Percentiles rank a stretch among this genome's conserved stretches.
phyloP scores from a whole-genome alignment of 1,140 invertebrate genomes.

The Thaumatotibia leucotreta region DNA sequence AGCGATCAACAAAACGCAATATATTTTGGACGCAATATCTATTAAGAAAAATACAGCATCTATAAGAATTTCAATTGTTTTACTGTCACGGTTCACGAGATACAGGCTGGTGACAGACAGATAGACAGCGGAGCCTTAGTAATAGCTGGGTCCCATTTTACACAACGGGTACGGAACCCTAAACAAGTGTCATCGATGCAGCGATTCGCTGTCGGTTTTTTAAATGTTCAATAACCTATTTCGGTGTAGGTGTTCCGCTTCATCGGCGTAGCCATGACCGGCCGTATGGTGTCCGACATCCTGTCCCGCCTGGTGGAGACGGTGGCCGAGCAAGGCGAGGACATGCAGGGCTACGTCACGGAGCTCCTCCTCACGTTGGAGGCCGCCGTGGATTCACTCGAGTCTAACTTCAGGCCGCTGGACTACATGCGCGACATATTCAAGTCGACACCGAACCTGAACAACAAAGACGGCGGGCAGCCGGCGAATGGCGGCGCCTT shows the following conservation, averaged over 20 bases:
- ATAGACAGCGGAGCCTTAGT: too few species aligned
- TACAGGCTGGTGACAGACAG: too few species aligned
- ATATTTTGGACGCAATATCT: too few species aligned
- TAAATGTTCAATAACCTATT: too few species aligned
- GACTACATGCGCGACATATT: slow-evolving; percentile 96
- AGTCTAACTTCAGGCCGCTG: slow-evolving; percentile 89
- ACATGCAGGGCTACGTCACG: slow-evolving; percentile 99
- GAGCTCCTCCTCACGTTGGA: slow-evolving; percentile 97
- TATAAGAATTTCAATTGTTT: too few species aligned
- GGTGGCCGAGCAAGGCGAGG: slow-evolving; percentile 98
- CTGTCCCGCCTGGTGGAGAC: slow-evolving; percentile 97
- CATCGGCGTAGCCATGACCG: slow-evolving; percentile 94
- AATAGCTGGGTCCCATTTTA: too few species aligned
- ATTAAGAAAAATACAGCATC: too few species aligned
- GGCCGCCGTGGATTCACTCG: slow-evolving; percentile 93
- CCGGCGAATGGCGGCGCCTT: slow-evolving; percentile 61
- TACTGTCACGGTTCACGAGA: too few species aligned
- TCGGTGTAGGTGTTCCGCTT: slow-evolving; percentile 89
- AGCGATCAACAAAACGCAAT: too few species aligned
- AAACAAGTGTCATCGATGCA: too few species aligned
- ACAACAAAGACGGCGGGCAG: slow-evolving; percentile 86
- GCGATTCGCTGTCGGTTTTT: too few species aligned
- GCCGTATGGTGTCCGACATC: slow-evolving; percentile 96
- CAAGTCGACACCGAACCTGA: slow-evolving; percentile 96
- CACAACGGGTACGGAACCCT: too few species aligned